Conservation (phyloP, 1,140 invertebrate species). For the Drosophila nebulosa region DNA sequence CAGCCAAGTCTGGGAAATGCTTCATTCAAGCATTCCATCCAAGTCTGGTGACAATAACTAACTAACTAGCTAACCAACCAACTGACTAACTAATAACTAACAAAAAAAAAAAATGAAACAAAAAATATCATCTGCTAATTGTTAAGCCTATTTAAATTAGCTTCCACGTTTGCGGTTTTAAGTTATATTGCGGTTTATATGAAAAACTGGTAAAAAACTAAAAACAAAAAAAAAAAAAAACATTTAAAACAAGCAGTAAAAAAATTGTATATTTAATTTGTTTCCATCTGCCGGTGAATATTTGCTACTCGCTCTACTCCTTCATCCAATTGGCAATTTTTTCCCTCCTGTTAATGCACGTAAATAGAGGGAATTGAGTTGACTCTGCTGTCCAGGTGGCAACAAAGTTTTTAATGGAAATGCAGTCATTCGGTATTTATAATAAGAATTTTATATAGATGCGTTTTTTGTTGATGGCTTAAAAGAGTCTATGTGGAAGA, state of each 20-base stretch:
- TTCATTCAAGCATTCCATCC: not conserved
- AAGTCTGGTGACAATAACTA: slow-evolving; percentile 13
- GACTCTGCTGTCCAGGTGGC: not conserved
- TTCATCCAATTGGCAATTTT: not conserved
- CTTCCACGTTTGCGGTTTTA: slow-evolving; percentile 44
- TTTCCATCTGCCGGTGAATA: slow-evolving; percentile 26
- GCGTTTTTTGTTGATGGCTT: no score
- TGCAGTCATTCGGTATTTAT: not conserved
- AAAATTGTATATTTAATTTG: slow-evolving; percentile 66
- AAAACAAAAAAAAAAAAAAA: slow-evolving; percentile 9
- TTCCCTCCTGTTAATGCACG: slow-evolving; percentile 6
- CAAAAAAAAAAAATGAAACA: slow-evolving; percentile 1
- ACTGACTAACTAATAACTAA: not conserved
- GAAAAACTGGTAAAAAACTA: not conserved
- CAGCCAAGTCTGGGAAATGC: slow-evolving; percentile 36
- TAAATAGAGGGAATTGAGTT: slow-evolving; percentile 24
- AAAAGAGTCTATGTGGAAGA: no score
- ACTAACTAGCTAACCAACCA: not conserved
- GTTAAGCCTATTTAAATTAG: slow-evolving; percentile 65
- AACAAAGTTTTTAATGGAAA: not conserved
- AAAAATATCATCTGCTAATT: slow-evolving; percentile 37
- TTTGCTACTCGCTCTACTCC: slow-evolving; percentile 20
- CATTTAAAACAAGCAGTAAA: not conserved
- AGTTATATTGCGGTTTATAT: slow-evolving; percentile 30
- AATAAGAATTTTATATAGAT: no score